Evolutionary conservation across 2,797 vertebrate species (phyloP).

Genomic region (Clarias pachynema): DNA sequence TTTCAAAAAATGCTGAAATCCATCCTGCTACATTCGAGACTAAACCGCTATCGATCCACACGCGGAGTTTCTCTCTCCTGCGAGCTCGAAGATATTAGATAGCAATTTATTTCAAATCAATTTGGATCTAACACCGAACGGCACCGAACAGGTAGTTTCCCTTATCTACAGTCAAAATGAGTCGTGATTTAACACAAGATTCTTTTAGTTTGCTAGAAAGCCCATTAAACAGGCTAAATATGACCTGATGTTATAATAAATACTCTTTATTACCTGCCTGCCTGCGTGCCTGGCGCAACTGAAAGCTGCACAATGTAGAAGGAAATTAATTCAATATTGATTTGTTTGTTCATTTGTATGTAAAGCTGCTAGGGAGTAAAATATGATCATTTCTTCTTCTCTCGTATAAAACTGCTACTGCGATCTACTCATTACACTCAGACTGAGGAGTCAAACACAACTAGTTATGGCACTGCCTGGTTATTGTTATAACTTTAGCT

Average conservation of each 20-base stretch:
- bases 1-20: background rate
- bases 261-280: background rate
- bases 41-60: background rate
- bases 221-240: too few relatives aligned
- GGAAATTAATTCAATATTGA: background rate
- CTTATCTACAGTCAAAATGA: background rate
- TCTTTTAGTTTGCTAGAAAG: background rate
- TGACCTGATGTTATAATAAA: background rate
- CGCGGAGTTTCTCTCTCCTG: background rate
- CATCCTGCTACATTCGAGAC: background rate
- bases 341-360: background rate
- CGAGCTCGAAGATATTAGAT: background rate
- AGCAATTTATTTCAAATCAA: conserved; percentile 10
- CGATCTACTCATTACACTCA: background rate
- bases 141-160: background rate
- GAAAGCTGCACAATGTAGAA: background rate
- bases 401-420: background rate
- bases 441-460: background rate
- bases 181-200: background rate
- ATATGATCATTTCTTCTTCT: background rate
- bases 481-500: background rate
- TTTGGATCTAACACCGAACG: background rate
- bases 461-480: background rate
- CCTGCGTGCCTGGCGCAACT: too few relatives aligned
- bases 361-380: background rate